Evolutionary conservation across 2,113 vertebrate species (phyloP), one percentile per base, ranked within the genome.

Genomic region (Muscicapa adusta): DNA sequence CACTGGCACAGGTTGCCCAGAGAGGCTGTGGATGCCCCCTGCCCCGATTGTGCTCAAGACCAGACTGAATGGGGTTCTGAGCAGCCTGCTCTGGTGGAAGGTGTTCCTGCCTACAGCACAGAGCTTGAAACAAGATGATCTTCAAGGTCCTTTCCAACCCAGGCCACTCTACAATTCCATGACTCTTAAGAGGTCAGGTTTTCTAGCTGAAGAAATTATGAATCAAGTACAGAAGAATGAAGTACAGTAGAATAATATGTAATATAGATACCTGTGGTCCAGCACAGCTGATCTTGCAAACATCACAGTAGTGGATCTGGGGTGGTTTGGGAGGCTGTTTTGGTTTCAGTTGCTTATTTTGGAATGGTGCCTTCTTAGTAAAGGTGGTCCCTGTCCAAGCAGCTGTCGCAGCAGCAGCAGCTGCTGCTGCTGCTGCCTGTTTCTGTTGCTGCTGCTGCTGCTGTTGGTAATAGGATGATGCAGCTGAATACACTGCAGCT

Each of bases 231-330:
- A 94, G 31, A 5, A 87, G 26, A 94, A 40, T 54, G 91, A 89
- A 66, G 8, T 43, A 80, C 3, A 93, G 25, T 12, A 85, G 24
- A 94, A n/a, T 73, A 95, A 91, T 61, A 96, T 23, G 73, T 48
- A 97, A 96, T 31, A 34, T 50, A 91, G 95, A 92, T 96, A 99
- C 99, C 99, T 99, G 99, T 42, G 99, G 99, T 96, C 99, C 99
- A 80, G 99, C 99, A 98, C 99, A 99, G 98, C 99, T 99, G 98
- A 99, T 99, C 97, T 99, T 99, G 96, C 99, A 99, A 92, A 99
- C 99, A 10, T 99, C 99, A 95, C 99, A 99, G 96, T 99, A 99
- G 97, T 99, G 99, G 96, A 99, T 99, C 98, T 99, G 99, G 48
- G 99, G 99, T 3, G 99, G 99, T 95, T 99, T 99, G 62, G 99